phyloP scores from a whole-genome alignment of 2,797 vertebrate species.

The Hylomyscus alleni region DNA sequence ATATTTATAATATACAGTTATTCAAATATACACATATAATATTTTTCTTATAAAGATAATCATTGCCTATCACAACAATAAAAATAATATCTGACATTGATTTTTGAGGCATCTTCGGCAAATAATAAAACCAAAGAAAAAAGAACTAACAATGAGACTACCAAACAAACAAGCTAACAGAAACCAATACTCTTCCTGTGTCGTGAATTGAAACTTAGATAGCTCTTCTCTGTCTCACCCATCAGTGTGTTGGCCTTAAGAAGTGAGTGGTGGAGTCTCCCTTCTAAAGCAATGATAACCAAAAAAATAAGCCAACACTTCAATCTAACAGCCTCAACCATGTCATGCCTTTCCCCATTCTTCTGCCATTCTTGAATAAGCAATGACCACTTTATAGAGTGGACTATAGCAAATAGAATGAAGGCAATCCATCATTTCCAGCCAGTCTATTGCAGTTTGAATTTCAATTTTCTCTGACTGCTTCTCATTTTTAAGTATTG shows the following conservation, averaged over 20 bases:
- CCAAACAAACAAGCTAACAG: background rate
- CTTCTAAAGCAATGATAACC: background rate
- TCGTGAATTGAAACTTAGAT: background rate
- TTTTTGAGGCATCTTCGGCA: slow-evolving; percentile 52
- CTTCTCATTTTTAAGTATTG: slow-evolving; percentile 51
- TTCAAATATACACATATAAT: background rate
- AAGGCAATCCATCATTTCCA: slow-evolving; percentile 5
- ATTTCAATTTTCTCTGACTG: background rate
- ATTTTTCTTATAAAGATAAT: background rate
- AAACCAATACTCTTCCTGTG: background rate
- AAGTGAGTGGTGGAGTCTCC: background rate
- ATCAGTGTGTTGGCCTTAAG: background rate
- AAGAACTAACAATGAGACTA: background rate
- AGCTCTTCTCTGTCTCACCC: background rate
- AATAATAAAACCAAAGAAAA: background rate
- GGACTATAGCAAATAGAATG: background rate
- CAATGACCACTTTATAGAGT: slow-evolving; percentile 31
- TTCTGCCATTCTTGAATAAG: background rate
- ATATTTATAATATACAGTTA: background rate
- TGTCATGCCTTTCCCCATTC: background rate
- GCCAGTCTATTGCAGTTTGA: slow-evolving; percentile 1
- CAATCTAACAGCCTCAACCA: background rate
- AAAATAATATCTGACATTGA: slow-evolving; percentile 16
- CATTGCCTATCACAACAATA: background rate
- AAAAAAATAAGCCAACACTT: background rate